Evolutionary conservation across 2,113 vertebrate genomes (phyloP).

Genomic region (Ailurus styani): DNA sequence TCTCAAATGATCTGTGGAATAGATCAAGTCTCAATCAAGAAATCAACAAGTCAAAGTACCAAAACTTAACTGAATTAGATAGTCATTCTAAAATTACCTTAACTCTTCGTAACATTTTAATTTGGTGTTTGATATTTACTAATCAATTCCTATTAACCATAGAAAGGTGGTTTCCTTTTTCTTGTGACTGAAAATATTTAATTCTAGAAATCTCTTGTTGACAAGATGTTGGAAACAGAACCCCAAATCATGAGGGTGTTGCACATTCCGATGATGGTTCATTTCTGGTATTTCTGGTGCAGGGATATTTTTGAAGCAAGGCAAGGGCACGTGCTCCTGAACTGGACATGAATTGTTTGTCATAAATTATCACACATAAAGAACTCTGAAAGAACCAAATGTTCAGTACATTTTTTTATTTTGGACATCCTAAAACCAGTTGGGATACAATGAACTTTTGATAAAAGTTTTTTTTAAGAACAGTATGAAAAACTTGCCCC

Average conservation of each 20-base stretch:
- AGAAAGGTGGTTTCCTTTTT: background rate
- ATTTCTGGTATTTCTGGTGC: slow-evolving; percentile 47
- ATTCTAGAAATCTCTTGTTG: slow-evolving; percentile 7
- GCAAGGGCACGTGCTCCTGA: background rate
- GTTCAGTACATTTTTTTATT: slow-evolving; percentile 46
- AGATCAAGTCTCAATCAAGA: background rate
- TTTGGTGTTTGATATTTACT: background rate
- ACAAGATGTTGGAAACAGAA: background rate
- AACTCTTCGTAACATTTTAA: background rate
- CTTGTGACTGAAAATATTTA: background rate
- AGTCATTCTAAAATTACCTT: background rate
- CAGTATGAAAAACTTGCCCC: background rate
- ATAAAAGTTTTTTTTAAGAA: background rate
- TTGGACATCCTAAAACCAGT: slow-evolving; percentile 37
- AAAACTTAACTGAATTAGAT: background rate
- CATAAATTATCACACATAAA: slow-evolving; percentile 51
- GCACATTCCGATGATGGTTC: background rate
- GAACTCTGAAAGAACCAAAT: slow-evolving; percentile 35
- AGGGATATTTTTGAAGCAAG: slow-evolving; percentile 43
- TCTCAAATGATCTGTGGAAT: background rate
- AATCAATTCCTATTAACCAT: background rate
- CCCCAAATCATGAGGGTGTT: background rate
- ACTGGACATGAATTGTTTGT: slow-evolving; percentile 18
- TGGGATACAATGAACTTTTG: background rate
- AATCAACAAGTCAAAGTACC: background rate